Evolutionary conservation across 2,888 invertebrate genomes (phyloP), one percentile per base, ranked within the genome.

Genomic region (Tetragnatha montana): DNA sequence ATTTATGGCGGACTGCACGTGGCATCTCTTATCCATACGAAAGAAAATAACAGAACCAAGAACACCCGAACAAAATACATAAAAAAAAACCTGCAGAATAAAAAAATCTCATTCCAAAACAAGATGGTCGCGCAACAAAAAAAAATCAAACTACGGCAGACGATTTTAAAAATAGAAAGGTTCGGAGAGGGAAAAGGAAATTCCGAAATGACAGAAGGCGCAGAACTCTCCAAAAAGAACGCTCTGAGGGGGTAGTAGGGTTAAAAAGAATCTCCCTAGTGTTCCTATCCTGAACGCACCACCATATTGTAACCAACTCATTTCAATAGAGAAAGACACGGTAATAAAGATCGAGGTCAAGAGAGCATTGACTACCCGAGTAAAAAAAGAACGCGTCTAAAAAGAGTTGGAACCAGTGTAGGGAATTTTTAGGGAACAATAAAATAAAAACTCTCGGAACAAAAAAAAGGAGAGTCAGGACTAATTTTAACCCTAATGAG

Each of bases 101-200:
- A 70, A 79, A n/a, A 49, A 51, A 60, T 60, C 79, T 60, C 79
- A 73, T 73, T 60, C 80, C 60, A 68, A 80, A 84, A 84, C 73
- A 84, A 84, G 83, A 84, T 35, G 60, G 70, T 78, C 70, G 51
- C 85, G 47, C 70, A 78, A 51, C 17, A 14, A 4, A 70, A 81
- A 81, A 84, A 75, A 75, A 75, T 35, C 35, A 35, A 35, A 73
- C 19, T 49, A 73, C 74, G 74, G 80, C 73, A 83, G 75, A 83
- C 80, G 80, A 80, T 81, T 86, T 71, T 86, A 86, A 79, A 86
- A 86, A 86, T 86, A 86, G 86, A 86, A 86, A 51, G 70, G 76
- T 70, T 84, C 49, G 74, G 47, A 51, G 22, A 49, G 49, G 74
- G 71, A 19, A 71, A 51, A 50, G 76, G 22, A 71, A 60, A 74